Percentiles rank a stretch among this genome's conserved stretches.
These are phyloP conservation scores for Aspidiotus rigidus DNA, from an alignment of 2,888 invertebrate genomes.

Conservation along the genomic window DNA sequence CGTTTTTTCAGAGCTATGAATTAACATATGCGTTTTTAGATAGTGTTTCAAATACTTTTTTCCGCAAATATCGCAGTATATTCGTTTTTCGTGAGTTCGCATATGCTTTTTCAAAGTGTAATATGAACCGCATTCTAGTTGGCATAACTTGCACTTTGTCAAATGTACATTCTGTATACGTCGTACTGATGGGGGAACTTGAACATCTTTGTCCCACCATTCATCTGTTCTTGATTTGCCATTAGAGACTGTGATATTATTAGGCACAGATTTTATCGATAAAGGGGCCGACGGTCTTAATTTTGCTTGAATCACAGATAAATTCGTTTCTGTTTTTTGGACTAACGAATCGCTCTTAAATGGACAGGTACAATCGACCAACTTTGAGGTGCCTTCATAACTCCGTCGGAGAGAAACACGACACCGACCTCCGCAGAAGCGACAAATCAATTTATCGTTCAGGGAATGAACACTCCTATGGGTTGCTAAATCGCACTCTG, in stretches of 20 bases:
- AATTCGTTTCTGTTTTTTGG: not conserved
- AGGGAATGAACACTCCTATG: not conserved
- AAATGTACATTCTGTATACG: not conserved
- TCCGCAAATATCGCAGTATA: slow-evolving; percentile 2
- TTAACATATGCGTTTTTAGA: not conserved
- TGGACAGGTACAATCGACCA: not conserved
- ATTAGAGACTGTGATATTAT: not conserved
- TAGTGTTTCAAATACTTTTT: not conserved
- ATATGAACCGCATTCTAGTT: not conserved
- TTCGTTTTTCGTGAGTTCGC: not conserved
- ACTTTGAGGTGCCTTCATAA: not conserved
- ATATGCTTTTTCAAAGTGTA: not conserved
- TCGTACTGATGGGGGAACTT: too few relatives aligned
- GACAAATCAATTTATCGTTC: not conserved
- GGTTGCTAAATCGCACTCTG: slow-evolving; percentile 2
- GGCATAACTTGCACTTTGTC: not conserved
- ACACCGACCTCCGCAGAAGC: not conserved
- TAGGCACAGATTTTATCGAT: not conserved
- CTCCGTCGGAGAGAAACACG: not conserved
- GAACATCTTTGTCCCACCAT: not conserved
- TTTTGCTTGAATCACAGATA: not conserved
- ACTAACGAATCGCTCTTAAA: not conserved
- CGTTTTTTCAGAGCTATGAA: not conserved
- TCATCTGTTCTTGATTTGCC: not conserved
- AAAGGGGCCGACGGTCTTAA: not conserved